Evolutionary conservation across 2,113 vertebrate genomes (phyloP).

Genomic region (Strigops habroptila): DNA sequence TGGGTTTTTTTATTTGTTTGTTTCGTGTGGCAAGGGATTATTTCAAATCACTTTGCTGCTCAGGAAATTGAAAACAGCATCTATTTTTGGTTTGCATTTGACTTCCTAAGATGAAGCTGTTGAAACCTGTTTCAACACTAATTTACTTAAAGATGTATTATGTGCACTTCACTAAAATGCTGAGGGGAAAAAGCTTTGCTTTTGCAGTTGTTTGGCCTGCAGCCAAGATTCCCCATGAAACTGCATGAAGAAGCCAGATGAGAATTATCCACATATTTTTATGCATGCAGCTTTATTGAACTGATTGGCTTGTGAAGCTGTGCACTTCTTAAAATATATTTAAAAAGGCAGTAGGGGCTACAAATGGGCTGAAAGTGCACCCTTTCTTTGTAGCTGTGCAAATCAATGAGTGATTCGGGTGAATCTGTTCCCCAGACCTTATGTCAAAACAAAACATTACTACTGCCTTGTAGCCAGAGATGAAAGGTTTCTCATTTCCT

Average conservation of each 20-base stretch:
- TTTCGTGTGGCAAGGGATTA: neutral
- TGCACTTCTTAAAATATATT: neutral
- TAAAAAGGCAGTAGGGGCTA: neutral
- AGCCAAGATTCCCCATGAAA: neutral
- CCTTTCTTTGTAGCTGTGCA: neutral
- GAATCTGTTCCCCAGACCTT: neutral
- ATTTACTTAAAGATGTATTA: slow-evolving; percentile 38
- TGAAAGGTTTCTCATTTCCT: neutral
- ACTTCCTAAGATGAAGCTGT: neutral
- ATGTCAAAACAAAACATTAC: neutral
- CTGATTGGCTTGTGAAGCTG: neutral
- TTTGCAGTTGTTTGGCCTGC: neutral
- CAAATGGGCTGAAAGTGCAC: neutral
- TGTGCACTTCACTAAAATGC: neutral
- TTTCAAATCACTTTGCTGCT: slow-evolving; percentile 46
- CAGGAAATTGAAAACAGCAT: slow-evolving; percentile 21
- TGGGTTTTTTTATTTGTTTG: neutral
- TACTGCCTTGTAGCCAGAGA: neutral
- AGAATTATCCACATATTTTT: neutral
- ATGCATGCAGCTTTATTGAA: neutral
- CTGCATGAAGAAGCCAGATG: neutral
- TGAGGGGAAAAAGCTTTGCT: neutral
- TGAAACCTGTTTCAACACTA: slow-evolving; percentile 24
- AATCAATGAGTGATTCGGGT: neutral
- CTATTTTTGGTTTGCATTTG: slow-evolving; percentile 45